Base-by-base conservation (phyloP, 2,113 vertebrate genomes). In the Chinchilla lanigera region DNA sequence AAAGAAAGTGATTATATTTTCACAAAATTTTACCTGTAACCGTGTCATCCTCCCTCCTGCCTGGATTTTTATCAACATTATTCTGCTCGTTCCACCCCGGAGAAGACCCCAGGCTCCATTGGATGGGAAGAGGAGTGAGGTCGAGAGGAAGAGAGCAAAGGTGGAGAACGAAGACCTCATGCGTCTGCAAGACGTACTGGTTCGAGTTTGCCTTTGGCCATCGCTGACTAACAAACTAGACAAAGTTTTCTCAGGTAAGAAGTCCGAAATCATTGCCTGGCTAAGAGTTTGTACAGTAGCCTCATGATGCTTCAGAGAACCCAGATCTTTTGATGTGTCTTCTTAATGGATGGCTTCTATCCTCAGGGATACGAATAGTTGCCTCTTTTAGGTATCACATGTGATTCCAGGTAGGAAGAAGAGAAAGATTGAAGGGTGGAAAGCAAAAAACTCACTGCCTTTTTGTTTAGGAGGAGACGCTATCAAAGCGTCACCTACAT, bases 161-260 rank as follows among this genome's bases (percentile, higher is more conserved):
- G 12, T 30, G 28, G 44, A 30, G 26, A 6, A 7, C 75, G 11
- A 93, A 82, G 56, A 35, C 19, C 3, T 61, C 28, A 50, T 41
- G n/a, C 38, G 8, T 20, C 30, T 38, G 33, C 9, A 38, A 33
- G 47, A 52, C 81, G 2, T 61, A 20, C 50, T 44, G 33, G n/a
- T 30, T 58, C 77, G 35, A 13, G 11, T 88, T 92, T 86, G 35
- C 54, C 65, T 11, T 63, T 87, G 30, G 17, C 16, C 26, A 35
- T 61, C 35, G 28, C n/a, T 54, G 38, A 33, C 47, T 86, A 47
- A 71, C 24, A 78, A 93, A 63, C 4, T 75, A 78, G 44, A 28
- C 73, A 58, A 75, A 30, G 44, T 90, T 94, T 94, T 92, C 71
- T 86, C 38, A 52, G 67, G 61, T 73, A 65, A 81, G 71, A 89